Evolutionary conservation across 2,888 invertebrate species (phyloP).

Genomic region (Uropetala carovei): DNA sequence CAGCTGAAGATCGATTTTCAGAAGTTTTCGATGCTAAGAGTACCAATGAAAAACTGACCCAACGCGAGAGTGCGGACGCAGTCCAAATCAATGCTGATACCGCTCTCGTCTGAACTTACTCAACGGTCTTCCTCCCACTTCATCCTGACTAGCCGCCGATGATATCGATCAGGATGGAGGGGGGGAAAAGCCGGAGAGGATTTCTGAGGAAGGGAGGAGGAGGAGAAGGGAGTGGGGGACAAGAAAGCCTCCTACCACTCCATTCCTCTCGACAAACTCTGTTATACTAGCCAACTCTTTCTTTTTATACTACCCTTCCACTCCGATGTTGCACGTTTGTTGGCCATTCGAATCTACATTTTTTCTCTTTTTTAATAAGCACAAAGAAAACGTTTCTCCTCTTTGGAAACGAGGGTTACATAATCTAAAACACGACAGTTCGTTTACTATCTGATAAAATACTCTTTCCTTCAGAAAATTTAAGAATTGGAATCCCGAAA

Average conservation of each 20-base stretch:
- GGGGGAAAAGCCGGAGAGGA: constrained; percentile 18
- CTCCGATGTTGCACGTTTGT: constrained; percentile 34
- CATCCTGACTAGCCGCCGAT: constrained; percentile 63
- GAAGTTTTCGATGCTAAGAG: constrained; percentile 21
- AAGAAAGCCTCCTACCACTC: background rate
- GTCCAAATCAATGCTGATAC: constrained; percentile 64
- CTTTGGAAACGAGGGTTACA: background rate
- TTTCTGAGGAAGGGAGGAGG: constrained; percentile 31
- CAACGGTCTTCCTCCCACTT: constrained; percentile 64
- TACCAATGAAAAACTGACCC: constrained; percentile 59
- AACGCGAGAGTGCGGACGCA: constrained; percentile 37
- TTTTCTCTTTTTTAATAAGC: constrained; percentile 6
- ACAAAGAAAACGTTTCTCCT: background rate
- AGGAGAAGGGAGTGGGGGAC: constrained; percentile 1
- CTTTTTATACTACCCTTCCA: background rate
- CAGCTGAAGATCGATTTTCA: background rate
- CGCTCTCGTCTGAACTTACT: constrained; percentile 36
- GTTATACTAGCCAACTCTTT: constrained; percentile 61
- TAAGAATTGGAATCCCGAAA: background rate
- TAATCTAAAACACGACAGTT: background rate
- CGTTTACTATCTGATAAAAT: background rate
- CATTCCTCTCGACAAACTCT: constrained; percentile 51
- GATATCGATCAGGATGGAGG: constrained; percentile 62
- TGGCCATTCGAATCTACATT: constrained; percentile 5
- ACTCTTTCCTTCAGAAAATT: background rate